These are phyloP conservation scores for Anabacerthia variegaticeps DNA, from an alignment of 2,797 vertebrate genomes.

Conservation along the genomic window DNA sequence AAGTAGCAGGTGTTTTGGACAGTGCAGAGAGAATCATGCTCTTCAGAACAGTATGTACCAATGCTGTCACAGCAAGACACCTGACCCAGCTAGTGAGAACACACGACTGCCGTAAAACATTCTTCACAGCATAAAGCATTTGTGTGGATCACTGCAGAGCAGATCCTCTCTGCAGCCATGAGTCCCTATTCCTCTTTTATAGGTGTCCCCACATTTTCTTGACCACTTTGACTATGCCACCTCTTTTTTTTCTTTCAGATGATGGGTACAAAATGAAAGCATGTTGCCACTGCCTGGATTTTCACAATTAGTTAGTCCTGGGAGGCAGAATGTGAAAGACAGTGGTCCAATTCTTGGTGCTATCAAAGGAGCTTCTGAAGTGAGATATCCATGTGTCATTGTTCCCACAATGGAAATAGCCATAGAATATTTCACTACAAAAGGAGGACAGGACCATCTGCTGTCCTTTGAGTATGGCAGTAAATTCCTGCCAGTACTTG, in stretches of 20 bases:
- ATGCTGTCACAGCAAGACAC: neutral
- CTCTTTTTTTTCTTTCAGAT: neutral
- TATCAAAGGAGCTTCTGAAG: neutral
- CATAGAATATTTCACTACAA: neutral
- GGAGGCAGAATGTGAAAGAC: neutral
- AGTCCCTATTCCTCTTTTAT: neutral
- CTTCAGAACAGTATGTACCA: neutral
- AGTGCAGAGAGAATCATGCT: neutral
- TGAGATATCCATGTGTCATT: neutral
- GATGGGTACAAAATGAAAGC: neutral
- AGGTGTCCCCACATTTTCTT: neutral
- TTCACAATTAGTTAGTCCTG: neutral
- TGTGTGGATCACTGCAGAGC: neutral
- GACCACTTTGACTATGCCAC: neutral
- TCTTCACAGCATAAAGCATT: neutral
- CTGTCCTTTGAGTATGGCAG: neutral
- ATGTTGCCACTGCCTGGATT: neutral
- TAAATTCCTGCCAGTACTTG: neutral
- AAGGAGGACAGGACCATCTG: neutral
- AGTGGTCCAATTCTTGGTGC: neutral
- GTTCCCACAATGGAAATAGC: neutral
- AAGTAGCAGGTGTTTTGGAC: neutral
- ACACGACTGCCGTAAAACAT: rapidly evolving
- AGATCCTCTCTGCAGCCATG: neutral
- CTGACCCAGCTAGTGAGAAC: neutral